Evolutionary conservation across 2,888 invertebrate genomes (phyloP).

Genomic region (Xylota sylvarum): DNA sequence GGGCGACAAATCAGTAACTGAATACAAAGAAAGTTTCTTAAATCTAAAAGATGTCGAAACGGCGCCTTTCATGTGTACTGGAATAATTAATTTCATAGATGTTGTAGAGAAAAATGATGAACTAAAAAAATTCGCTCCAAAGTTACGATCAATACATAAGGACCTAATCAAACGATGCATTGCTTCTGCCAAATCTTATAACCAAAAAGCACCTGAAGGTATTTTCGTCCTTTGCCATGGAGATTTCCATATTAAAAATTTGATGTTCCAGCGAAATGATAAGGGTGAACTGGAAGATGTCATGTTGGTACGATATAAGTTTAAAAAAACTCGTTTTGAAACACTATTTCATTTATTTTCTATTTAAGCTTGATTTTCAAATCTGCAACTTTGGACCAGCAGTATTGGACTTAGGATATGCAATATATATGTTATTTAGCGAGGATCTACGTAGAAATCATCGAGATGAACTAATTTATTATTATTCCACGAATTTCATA

Average conservation of each 20-base stretch:
- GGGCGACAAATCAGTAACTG: conserved; percentile 36
- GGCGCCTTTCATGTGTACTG: conserved; percentile 54
- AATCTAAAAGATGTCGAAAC: conserved; percentile 15
- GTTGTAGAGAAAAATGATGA: conserved; percentile 59
- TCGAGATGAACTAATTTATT: conserved; percentile 37
- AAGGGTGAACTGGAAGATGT: conserved; percentile 75
- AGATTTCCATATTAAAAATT: conserved; percentile 80
- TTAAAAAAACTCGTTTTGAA: conserved; percentile 23
- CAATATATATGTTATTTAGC: conserved; percentile 20
- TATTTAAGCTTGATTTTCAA: conserved; percentile 61
- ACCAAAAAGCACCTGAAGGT: conserved; percentile 1
- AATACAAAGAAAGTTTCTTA: conserved; percentile 33
- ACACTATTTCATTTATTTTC: not conserved
- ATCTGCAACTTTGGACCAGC: conserved; percentile 52
- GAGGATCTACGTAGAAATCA: conserved; percentile 1
- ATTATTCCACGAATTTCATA: conserved; percentile 28
- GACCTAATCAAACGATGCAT: conserved; percentile 51
- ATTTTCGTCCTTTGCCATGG: conserved; percentile 80
- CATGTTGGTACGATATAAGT: conserved; percentile 71
- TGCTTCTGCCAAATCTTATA: not conserved
- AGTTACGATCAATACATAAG: conserved; percentile 76
- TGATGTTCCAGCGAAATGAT: conserved; percentile 79
- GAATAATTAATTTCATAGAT: conserved; percentile 77
- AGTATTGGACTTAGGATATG: conserved; percentile 31
- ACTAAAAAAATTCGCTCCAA: conserved; percentile 75